Conservation (phyloP, 2,797 vertebrate species). For the Mionectes olivaceus region DNA sequence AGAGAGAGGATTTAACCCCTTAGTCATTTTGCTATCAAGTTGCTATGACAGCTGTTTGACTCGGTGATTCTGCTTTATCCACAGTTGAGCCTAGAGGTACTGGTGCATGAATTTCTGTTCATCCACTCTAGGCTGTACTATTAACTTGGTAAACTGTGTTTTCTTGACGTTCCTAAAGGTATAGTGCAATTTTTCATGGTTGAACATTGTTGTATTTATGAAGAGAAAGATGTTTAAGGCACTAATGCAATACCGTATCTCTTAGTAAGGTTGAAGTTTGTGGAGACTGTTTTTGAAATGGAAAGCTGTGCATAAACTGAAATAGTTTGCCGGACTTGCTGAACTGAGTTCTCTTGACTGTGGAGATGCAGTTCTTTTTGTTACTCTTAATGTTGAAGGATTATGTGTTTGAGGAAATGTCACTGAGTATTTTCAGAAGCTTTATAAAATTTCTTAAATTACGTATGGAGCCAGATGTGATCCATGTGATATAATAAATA, state of each 20-base stretch:
- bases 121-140: background rate
- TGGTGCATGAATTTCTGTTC: background rate
- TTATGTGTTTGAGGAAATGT: background rate
- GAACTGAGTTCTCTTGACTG: background rate
- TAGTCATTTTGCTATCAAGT: background rate
- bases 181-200: background rate
- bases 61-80: background rate
- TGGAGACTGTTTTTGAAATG: background rate
- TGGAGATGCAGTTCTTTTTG: background rate
- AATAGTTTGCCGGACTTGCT: background rate
- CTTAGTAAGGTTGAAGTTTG: background rate
- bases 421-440: background rate
- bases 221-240: background rate
- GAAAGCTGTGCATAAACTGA: background rate
- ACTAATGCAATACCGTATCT: background rate
- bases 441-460: background rate
- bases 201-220: background rate
- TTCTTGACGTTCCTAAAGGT: background rate
- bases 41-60: constrained; percentile 1
- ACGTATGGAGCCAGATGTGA: background rate
- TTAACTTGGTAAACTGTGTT: background rate
- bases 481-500: background rate
- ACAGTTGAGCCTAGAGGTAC: background rate
- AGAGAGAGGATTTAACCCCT: constrained; percentile 1
- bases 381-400: background rate